Base-by-base conservation (phyloP, 2,888 invertebrate genomes). In the Thera obeliscata region DNA sequence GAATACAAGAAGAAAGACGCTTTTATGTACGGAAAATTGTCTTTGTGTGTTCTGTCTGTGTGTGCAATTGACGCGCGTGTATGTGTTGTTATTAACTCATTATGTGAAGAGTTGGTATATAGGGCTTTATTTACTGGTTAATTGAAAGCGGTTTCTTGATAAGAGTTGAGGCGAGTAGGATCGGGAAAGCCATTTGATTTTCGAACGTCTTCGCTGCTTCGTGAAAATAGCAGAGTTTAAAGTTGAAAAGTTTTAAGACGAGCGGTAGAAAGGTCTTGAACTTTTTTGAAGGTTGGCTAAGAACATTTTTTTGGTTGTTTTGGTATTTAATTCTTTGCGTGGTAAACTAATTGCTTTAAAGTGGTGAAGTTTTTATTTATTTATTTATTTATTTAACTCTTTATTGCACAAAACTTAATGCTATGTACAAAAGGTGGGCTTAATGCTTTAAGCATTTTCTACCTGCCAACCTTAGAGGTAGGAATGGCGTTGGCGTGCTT, bases 1-100 rank as follows among this genome's bases (percentile, higher is more conserved):
- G 95, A 95, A 95, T 95, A 94, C 95, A 90, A 94, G 95, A 95
- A 95, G 95, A 95, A 95, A 95, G 90, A 90, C 94, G 89, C 88
- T 92, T 90, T 90, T 91, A 93, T 90, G 88, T 92, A 90, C 93
- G 74, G 92, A 91, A 93, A 69, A 71, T 66, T 69, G 71, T 71
- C 87, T 77, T 74, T 81, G 80, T 79, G 73, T 78, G 89, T 88
- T 79, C 79, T 82, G 85, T 86, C 85, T 81, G 80, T 72, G 75
- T 56, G 75, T 76, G 76, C 81, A 84, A 87, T 88, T 88, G 79
- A 77, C 78, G 86, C 82, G 84, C 82, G 77, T 83, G 82, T 88
- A 46, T 46, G 86, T 83, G 87, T 90, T 73, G 91, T 91, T 93
- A 93, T 91, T 93, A 93, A 93, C 92, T 93, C 90, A 88, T 93